Conservation (phyloP, 2,888 invertebrate genomes). For the Agrotis exclamationis region DNA sequence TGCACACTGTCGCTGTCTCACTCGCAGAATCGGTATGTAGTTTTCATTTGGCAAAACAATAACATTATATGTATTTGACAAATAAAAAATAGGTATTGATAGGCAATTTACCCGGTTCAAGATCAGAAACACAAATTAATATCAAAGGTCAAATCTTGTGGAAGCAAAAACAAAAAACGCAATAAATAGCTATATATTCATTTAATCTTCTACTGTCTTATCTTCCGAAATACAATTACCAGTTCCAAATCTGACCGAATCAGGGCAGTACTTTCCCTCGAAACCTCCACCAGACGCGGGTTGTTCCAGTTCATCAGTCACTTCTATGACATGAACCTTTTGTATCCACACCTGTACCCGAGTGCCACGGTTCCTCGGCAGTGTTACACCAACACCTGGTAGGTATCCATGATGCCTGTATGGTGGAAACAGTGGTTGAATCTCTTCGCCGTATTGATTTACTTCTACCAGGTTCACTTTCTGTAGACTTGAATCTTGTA, state of each 20-base stretch:
- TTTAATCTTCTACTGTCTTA: neutral
- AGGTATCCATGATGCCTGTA: neutral
- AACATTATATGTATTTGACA: no score
- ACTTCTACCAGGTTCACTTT: conserved; percentile 26
- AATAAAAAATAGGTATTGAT: no score
- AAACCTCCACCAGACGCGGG: rapidly evolving
- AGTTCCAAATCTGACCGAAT: neutral
- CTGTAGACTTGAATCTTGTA: conserved; percentile 20
- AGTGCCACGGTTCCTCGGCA: neutral
- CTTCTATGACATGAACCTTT: conserved; percentile 20
- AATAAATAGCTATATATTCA: neutral
- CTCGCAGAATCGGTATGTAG: neutral
- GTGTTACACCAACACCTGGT: conserved; percentile 1
- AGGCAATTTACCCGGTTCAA: no score
- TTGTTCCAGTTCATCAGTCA: neutral
- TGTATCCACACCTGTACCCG: conserved; percentile 25
- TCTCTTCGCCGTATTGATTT: conserved; percentile 17
- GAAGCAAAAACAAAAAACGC: neutral
- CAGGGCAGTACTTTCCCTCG: neutral
- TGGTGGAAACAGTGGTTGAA: neutral
- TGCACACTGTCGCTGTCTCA: neutral
- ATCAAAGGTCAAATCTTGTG: no score
- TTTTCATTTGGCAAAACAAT: no score
- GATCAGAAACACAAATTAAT: no score
- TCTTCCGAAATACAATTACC: neutral